phyloP scores from a whole-genome alignment of 2,888 invertebrate species.

The Apamea sordens region DNA sequence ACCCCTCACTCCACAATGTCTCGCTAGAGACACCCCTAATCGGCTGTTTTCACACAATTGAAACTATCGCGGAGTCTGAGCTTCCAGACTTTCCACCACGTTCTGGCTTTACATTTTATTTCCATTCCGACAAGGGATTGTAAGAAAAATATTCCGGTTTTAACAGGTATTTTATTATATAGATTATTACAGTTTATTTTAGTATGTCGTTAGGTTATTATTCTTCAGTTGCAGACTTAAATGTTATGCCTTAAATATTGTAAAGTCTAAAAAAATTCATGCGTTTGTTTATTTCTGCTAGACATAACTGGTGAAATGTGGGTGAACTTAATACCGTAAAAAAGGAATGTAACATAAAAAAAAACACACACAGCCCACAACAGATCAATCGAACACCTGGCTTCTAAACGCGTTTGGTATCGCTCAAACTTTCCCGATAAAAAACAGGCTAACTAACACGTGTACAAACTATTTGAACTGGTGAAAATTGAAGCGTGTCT shows the following conservation, averaged over 20 bases:
- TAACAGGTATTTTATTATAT: background rate
- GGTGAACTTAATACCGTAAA: background rate
- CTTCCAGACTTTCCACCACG: conserved; percentile 33
- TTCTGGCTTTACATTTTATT: conserved; percentile 54
- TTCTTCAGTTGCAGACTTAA: background rate
- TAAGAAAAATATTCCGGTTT: conserved; percentile 27
- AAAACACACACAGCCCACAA: background rate
- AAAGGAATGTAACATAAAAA: background rate
- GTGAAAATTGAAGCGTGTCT: conserved; percentile 62
- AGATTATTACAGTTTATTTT: conserved; percentile 9
- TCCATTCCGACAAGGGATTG: conserved; percentile 38
- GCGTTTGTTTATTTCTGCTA: background rate
- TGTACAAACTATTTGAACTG: conserved; percentile 60
- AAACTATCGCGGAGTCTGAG: conserved; percentile 50
- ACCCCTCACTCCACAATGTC: conserved; percentile 46
- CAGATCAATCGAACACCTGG: conserved; percentile 2
- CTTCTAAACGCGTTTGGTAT: conserved; percentile 21
- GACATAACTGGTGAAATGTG: background rate
- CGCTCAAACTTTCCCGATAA: conserved; percentile 44
- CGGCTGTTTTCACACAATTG: conserved; percentile 65
- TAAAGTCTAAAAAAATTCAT: background rate
- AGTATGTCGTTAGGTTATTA: background rate
- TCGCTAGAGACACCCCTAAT: conserved; percentile 55
- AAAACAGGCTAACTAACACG: conserved; percentile 45
- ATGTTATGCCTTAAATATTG: background rate